Base-by-base conservation (phyloP, 2,113 vertebrate genomes). In the Oostethus manadensis region DNA sequence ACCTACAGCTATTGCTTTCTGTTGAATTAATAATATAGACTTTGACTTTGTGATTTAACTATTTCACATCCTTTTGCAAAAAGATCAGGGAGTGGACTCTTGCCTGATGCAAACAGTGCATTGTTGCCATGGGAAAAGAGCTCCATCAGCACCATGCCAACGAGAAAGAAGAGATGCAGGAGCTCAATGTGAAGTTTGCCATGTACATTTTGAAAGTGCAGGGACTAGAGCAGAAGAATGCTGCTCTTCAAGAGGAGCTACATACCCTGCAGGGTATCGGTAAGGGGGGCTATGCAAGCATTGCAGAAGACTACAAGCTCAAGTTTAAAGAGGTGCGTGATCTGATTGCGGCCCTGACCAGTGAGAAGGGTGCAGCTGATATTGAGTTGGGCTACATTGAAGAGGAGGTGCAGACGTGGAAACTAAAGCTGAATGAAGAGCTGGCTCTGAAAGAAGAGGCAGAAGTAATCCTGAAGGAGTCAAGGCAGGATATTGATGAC, bases 151-250 rank as follows among this genome's bases (percentile, higher is more conserved):
- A 84, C 0, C 88, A 86, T 57, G 70, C 71, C 64, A 87, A 84
- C 6, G 88, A 89, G 79, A 92, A 92, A 61, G 88, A 91, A 70
- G 89, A 89, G 69, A 90, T 91, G 90, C 90, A 92, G 63, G 86
- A 88, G 61, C 86, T 92, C 54, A 92, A 91, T 20, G 72, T 87
- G 3, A 84, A 79, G 68, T 92, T 92, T 20, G 88, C 88, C 0
- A 87, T 88, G 54, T 92, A 92, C 86, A 92, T 91, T 9, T 74
- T 74, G 40, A 92, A 92, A 66, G 91, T 92, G 33, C 89, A 91
- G 81, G 72, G 81, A 0, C 85, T 92, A 4, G 89, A 92, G 56
- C 84, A 88, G 76, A 88, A 74, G 71, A 90, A 89, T 15, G 63
- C 64, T 6, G 46, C 67, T 5, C 85, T 78, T 21, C 68, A 54